These are phyloP conservation scores for Hyperoplus lanceolatus DNA, from an alignment of 2,797 vertebrate species.

Conservation along the genomic window DNA sequence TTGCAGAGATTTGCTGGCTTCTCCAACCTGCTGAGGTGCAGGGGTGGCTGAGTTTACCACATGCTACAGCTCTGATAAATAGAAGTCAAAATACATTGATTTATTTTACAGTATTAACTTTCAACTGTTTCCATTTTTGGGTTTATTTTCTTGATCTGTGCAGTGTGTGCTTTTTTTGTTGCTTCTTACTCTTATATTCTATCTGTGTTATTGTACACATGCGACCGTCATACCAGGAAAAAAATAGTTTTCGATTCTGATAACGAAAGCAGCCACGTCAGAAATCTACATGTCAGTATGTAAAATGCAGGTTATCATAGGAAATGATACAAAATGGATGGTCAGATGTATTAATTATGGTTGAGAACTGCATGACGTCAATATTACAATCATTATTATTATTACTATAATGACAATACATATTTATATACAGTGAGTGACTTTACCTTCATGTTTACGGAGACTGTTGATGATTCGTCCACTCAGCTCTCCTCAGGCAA, in stretches of 20 bases:
- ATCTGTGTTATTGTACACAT: too few relatives aligned
- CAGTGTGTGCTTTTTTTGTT: too few relatives aligned
- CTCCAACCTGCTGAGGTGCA: slow-evolving; percentile 27
- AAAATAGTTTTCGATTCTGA: too few relatives aligned
- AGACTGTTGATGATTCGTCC: not conserved
- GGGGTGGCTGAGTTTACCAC: not conserved
- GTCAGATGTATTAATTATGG: not conserved
- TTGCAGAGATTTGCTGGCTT: slow-evolving; percentile 65
- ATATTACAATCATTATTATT: too few relatives aligned
- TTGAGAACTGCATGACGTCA: not conserved
- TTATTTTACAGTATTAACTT: too few relatives aligned
- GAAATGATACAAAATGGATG: not conserved
- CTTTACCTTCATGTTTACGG: slow-evolving; percentile 61
- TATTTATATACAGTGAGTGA: not conserved
- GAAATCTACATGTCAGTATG: too few relatives aligned
- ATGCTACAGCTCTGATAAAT: not conserved
- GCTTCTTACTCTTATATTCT: too few relatives aligned
- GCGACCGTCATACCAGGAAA: too few relatives aligned
- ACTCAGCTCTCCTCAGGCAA: slow-evolving; percentile 26
- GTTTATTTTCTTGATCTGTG: too few relatives aligned
- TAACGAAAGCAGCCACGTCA: not conserved
- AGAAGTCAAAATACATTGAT: not conserved
- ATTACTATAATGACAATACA: too few relatives aligned
- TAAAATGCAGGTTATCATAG: not conserved
- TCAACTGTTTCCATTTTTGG: too few relatives aligned